Base-by-base conservation (phyloP, 1,140 invertebrate species). In the Druon quercuslanigerum region DNA sequence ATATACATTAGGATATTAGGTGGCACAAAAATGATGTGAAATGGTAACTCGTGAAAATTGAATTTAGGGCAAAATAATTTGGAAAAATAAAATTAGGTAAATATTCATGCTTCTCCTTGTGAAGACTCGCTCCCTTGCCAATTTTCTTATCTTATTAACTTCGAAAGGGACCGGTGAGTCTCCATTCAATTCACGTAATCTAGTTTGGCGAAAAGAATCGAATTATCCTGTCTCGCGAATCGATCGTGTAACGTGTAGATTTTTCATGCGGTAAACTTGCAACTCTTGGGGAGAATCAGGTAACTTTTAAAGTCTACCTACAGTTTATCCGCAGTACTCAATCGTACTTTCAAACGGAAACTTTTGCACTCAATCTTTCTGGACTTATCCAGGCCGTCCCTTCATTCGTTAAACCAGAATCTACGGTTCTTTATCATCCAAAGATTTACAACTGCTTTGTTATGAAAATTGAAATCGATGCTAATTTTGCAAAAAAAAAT, bases 61-160 rank as follows among this genome's bases (percentile, higher is more conserved):
- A 33, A 33, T 5, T 33, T 33, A 33, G 4, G 25, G 25, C 25
- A 33, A 33, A 33, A 33, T 33, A 33, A 33, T 33, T 33, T 33
- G 25, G 25, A 3, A 33, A 33, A 33, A 33, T 33, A 33, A 33
- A 33, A 33, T 33, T 33, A 33, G 25, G 25, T 33, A 33, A 33
- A 33, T 33, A 33, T 33, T 33, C 25, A 33, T 33, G 25, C 25
- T 2, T 5, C 25, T 33, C 2, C 25, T 33, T 33, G 2, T 33
- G 5, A 33, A 5, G 25, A 33, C 25, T 33, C 89, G 79, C 92
- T 0, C 92, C 94, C 2, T 92, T 96, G 79, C 94, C 95, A 0
- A 82, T 93, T 3, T 92, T 94, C 25, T 90, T 94, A 6, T 81
- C 91, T 11, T 92, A 92, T 84, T 90, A 92, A 19, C 79, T 92